These are phyloP conservation scores for Babyrousa celebensis DNA, from an alignment of 2,797 vertebrate genomes.

Conservation along the genomic window DNA sequence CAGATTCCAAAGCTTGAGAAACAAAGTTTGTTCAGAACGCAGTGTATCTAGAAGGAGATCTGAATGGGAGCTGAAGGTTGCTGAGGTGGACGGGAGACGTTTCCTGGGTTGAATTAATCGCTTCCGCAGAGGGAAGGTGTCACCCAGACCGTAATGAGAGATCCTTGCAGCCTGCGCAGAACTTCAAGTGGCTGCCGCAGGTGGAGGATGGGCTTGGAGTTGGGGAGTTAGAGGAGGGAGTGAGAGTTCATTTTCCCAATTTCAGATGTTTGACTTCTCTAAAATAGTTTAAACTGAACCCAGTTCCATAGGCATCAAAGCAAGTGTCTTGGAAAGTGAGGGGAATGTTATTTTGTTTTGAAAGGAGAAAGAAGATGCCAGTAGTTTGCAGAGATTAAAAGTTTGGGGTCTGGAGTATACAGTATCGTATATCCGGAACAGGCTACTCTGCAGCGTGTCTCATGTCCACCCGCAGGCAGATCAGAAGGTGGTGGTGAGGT, in stretches of 20 bases:
- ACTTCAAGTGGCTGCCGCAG: background rate
- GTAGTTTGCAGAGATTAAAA: background rate
- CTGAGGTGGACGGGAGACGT: background rate
- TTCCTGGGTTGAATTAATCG: constrained; percentile 5
- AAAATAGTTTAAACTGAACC: constrained; percentile 17
- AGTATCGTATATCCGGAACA: background rate
- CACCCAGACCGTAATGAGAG: background rate
- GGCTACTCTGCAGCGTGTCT: background rate
- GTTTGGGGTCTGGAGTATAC: background rate
- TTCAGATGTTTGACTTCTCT: background rate
- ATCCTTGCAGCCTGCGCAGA: background rate
- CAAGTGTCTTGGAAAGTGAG: background rate
- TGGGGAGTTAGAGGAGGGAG: background rate
- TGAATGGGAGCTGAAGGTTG: background rate
- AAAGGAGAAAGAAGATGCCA: constrained; percentile 18
- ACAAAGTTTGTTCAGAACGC: background rate
- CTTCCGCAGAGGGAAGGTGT: background rate
- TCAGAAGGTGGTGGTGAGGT: background rate
- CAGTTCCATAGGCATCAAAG: background rate
- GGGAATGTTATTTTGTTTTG: constrained; percentile 25
- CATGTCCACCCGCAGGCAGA: background rate
- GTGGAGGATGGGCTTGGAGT: background rate
- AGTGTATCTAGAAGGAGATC: background rate
- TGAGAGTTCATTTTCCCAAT: background rate
- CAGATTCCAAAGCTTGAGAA: background rate